These are phyloP conservation scores for Phodopus roborovskii DNA, from an alignment of 2,113 vertebrate genomes.

Conservation along the genomic window DNA sequence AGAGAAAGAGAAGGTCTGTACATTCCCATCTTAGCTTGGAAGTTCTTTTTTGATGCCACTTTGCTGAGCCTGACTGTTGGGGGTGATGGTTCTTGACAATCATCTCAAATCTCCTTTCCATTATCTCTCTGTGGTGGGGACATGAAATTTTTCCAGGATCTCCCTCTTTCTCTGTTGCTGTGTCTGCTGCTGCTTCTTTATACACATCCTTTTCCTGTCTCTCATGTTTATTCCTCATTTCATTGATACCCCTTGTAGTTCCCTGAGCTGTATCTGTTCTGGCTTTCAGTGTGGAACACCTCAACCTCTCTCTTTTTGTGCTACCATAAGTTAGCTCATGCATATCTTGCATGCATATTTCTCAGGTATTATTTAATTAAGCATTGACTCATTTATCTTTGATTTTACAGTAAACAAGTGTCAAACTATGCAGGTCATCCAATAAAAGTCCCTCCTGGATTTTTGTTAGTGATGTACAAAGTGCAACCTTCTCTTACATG, in stretches of 20 bases:
- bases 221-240: not conserved
- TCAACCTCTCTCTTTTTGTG: not conserved
- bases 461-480: not conserved
- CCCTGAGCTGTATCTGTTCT: fast-evolving
- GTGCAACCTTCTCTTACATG: not conserved
- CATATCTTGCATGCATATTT: not conserved
- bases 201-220: not conserved
- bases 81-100: not conserved
- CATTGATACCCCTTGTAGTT: not conserved
- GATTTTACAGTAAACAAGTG: not conserved
- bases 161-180: too few relatives aligned
- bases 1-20: not conserved
- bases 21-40: not conserved
- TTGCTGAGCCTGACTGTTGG: fast-evolving
- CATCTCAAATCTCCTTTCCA: fast-evolving
- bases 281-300: not conserved
- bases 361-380: not conserved
- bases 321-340: too few relatives aligned
- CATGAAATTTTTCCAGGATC: fast-evolving
- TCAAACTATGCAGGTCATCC: not conserved
- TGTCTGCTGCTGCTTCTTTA: not conserved
- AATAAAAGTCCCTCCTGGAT: not conserved
- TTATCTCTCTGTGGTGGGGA: fast-evolving
- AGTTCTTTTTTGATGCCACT: not conserved
- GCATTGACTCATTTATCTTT: not conserved